Base-by-base conservation (phyloP, 1,140 invertebrate genomes). In the Coelopa frigida region DNA sequence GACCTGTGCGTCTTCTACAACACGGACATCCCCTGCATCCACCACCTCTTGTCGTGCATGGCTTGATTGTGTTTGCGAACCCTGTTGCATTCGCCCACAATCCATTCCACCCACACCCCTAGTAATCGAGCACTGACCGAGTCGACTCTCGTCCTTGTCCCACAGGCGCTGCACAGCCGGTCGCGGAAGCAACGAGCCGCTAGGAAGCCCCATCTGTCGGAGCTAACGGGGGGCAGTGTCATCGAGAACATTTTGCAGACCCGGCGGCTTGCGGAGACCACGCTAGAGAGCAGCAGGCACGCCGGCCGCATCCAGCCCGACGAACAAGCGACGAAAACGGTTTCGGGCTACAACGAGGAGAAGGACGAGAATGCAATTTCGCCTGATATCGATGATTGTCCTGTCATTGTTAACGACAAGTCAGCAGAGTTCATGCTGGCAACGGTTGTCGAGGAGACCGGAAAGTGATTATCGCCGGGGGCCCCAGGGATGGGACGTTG, bases 1-100 rank as follows among this genome's bases (percentile, higher is more conserved):
- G 81, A 87, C 63, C 78, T 85, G 52, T 98, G 95, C 73, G 76
- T 90, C 44, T 98, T 99, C 77, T 96, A 96, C 75, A 98, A 98
- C 74, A 85, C 88, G 41, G 88, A 97, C 74, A n/a, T n/a, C n/a
- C n/a, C n/a, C n/a, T n/a, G n/a, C n/a, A n/a, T n/a, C n/a, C n/a
- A n/a, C n/a, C n/a, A n/a, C n/a, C n/a, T n/a, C n/a, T n/a, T n/a
- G n/a, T n/a, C n/a, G n/a, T n/a, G n/a, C n/a, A n/a, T n/a, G n/a
- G n/a, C n/a, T n/a, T n/a, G n/a, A n/a, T n/a, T n/a, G n/a, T n/a
- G n/a, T n/a, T n/a, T n/a, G n/a, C n/a, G n/a, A n/a, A n/a, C n/a
- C 21, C 8, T 23, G 22, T 22, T 20, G 11, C 18, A n/a, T n/a
- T n/a, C n/a, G n/a, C n/a, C n/a, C n/a, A n/a, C n/a, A n/a, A n/a